These are phyloP conservation scores for Aphaenogaster floridana DNA, from an alignment of 1,140 invertebrate genomes.

Conservation along the genomic window DNA sequence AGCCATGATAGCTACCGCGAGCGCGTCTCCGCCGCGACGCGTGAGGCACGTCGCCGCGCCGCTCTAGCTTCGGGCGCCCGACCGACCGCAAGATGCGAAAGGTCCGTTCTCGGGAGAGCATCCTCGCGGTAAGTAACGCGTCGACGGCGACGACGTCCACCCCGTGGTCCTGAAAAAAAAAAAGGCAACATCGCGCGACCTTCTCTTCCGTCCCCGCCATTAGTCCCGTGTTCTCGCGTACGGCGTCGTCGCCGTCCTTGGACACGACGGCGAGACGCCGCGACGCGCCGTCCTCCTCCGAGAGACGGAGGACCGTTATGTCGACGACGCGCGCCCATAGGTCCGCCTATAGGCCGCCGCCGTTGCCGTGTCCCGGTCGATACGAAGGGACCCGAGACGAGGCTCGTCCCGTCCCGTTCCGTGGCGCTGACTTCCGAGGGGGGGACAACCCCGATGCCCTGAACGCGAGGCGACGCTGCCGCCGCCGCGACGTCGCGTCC, in stretches of 20 bases:
- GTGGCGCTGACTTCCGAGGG: constrained; percentile 37
- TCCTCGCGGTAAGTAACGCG: constrained; percentile 77
- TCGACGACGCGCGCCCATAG: constrained; percentile 36
- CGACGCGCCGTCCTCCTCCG: neutral
- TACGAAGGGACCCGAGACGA: constrained; percentile 37
- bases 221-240: neutral
- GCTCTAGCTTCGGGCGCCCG: constrained; percentile 30
- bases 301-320: constrained; percentile 43
- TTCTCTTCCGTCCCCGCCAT: constrained; percentile 23
- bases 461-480: neutral
- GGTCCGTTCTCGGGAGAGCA: constrained; percentile 77
- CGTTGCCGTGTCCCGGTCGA: constrained; percentile 40
- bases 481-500: neutral
- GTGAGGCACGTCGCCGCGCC: constrained; percentile 75
- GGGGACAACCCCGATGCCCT: neutral
- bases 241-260: neutral
- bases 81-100: constrained; percentile 78
- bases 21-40: constrained; percentile 79
- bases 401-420: constrained; percentile 17
- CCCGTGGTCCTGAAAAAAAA: neutral
- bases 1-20: constrained; percentile 82
- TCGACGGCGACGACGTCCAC: neutral
- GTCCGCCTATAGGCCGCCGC: constrained; percentile 3
- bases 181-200: neutral
- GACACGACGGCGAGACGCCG: neutral